A percentile compares a stretch with the other conserved stretches of the same genome.
Conservation (phyloP, 30 jellyfish, hydroid and myxozoan species). For the Turritopsis dohrnii region DNA sequence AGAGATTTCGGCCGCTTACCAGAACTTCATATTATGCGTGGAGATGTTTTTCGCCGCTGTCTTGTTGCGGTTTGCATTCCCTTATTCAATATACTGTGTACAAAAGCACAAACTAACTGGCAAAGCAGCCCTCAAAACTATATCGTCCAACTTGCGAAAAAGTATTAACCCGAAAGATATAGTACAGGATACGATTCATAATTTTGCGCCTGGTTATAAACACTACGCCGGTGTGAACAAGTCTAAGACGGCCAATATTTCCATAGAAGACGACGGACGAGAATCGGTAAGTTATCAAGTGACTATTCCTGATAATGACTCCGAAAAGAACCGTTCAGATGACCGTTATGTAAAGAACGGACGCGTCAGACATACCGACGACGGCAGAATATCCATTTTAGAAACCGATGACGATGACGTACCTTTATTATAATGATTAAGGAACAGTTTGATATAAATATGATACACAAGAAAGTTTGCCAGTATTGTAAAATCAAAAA, state of each 20-base stretch:
- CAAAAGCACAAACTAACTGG: conserved; percentile 52
- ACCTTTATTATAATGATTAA: background rate
- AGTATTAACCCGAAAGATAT: conserved; percentile 88
- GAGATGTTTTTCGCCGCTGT: conserved; percentile 97
- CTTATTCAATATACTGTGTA: conserved; percentile 66
- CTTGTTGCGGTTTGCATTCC: conserved; percentile 74
- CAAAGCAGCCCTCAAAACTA: conserved; percentile 58
- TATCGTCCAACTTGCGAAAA: conserved; percentile 63
- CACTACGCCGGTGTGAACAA: conserved; percentile 84
- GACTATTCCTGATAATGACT: conserved; percentile 51
- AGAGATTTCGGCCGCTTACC: conserved; percentile 84
- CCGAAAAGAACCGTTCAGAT: conserved; percentile 5
- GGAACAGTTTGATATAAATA: too few relatives aligned
- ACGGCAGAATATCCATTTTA: background rate
- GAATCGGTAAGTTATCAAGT: conserved; percentile 73
- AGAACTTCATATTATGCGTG: conserved; percentile 75
- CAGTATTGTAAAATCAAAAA: background rate
- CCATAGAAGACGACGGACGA: conserved; percentile 52
- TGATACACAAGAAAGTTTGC: too few relatives aligned
- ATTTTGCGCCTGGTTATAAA: conserved; percentile 89
- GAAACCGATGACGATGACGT: conserved; percentile 32
- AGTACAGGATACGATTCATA: conserved; percentile 91
- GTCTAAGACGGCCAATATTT: conserved; percentile 34
- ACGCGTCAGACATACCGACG: background rate
- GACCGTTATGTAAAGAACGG: conserved; percentile 29